Conservation (phyloP, 2,113 vertebrate species). For the Antennarius striatus region DNA sequence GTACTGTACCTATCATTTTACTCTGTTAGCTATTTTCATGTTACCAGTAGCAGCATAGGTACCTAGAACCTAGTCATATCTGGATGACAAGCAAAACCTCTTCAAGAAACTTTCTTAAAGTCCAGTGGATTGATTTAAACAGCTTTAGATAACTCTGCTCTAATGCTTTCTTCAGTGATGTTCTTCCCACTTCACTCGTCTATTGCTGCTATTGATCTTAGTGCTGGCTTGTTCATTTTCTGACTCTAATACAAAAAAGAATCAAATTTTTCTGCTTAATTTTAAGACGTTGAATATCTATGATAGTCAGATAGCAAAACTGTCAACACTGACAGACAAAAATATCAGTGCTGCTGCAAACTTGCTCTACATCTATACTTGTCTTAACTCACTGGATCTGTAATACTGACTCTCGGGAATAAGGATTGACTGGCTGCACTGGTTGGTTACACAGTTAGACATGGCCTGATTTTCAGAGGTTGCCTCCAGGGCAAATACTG, state of each 20-base stretch:
- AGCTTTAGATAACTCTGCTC: no score
- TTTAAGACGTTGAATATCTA: not conserved
- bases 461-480: constrained; percentile 53
- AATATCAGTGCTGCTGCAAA: constrained; percentile 27
- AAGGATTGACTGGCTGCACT: constrained; percentile 59
- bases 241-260: no score
- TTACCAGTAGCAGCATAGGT: no score
- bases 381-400: constrained; percentile 10
- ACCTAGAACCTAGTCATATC: no score
- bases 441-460: constrained; percentile 59
- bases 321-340: not conserved
- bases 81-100: no score
- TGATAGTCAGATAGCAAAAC: no score
- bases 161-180: no score
- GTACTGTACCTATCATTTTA: constrained; percentile 32
- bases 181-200: no score
- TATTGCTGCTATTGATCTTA: no score
- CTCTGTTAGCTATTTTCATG: not conserved
- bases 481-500: constrained; percentile 18
- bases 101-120: no score
- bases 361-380: not conserved
- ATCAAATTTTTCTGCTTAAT: not conserved
- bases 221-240: no score
- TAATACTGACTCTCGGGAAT: constrained; percentile 65
- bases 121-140: no score